Conservation (phyloP, 2,888 invertebrate species). For the Tiphia femorata region DNA sequence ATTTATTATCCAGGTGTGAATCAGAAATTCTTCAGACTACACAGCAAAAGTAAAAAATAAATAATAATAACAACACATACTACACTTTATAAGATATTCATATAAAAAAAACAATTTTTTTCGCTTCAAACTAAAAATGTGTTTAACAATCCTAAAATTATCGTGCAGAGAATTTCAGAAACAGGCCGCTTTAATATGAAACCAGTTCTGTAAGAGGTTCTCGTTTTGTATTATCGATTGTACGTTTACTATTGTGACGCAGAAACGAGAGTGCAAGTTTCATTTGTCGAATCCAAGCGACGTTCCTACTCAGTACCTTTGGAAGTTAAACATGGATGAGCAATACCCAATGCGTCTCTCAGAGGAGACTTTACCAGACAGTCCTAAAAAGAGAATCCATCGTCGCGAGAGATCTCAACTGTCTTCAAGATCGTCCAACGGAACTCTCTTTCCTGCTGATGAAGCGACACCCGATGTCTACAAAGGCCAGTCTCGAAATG, state of each 20-base stretch:
- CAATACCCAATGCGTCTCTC: slow-evolving; percentile 45
- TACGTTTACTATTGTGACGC: background rate
- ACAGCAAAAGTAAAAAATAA: too few species aligned
- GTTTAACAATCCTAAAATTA: too few species aligned
- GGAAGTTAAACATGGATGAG: slow-evolving; percentile 54
- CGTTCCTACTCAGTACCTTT: slow-evolving; percentile 47
- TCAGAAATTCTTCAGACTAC: too few species aligned
- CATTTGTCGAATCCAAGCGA: slow-evolving; percentile 47
- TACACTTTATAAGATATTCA: too few species aligned
- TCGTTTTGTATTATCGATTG: background rate
- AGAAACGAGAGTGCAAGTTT: slow-evolving; percentile 49
- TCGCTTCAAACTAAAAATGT: too few species aligned
- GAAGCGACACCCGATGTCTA: background rate
- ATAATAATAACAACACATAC: too few species aligned
- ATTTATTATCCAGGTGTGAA: too few species aligned
- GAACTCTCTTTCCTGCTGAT: background rate
- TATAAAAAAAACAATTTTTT: too few species aligned
- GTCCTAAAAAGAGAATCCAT: background rate
- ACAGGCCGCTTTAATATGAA: too few species aligned
- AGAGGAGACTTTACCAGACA: slow-evolving; percentile 1
- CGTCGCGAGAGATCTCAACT: background rate
- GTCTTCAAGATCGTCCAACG: background rate
- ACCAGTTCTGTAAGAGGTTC: too few species aligned
- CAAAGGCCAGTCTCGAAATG: background rate
- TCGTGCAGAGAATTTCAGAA: too few species aligned